Evolutionary conservation across 2,888 invertebrate species (phyloP).

Genomic region (Synanthedon formicaeformis): DNA sequence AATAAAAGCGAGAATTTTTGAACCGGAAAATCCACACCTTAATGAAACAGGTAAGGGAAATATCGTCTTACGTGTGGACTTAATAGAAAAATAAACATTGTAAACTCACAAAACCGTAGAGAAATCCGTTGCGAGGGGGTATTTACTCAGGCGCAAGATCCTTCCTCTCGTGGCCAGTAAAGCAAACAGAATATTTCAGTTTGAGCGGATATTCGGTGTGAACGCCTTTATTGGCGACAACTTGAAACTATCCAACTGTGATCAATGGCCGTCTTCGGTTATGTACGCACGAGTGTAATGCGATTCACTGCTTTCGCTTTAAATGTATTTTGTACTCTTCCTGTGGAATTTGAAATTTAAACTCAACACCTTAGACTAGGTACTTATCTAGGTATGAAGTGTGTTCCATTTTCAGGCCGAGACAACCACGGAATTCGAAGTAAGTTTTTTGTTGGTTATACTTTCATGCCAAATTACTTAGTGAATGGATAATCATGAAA

Average conservation of each 20-base stretch:
- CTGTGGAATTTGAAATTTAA: no score
- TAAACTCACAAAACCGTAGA: conserved; percentile 16
- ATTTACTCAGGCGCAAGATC: conserved; percentile 41
- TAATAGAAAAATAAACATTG: not conserved
- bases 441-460: no score
- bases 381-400: no score
- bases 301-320: not conserved
- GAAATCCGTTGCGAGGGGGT: conserved; percentile 19
- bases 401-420: no score
- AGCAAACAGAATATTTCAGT: conserved; percentile 22
- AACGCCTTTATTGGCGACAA: conserved; percentile 20
- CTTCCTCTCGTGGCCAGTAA: conserved; percentile 27
- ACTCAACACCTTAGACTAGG: no score
- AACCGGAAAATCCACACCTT: no score
- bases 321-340: not conserved
- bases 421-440: no score
- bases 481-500: no score
- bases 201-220: conserved; percentile 23
- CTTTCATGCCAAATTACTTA: no score
- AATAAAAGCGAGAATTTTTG: no score
- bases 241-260: conserved; percentile 18
- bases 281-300: conserved; percentile 1
- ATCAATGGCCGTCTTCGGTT: conserved; percentile 16
- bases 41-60: no score
- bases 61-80: no score